Evolutionary conservation across 1,140 invertebrate genomes (phyloP), one percentile per base, ranked within the genome.

Genomic region (Cydia pomonella): DNA sequence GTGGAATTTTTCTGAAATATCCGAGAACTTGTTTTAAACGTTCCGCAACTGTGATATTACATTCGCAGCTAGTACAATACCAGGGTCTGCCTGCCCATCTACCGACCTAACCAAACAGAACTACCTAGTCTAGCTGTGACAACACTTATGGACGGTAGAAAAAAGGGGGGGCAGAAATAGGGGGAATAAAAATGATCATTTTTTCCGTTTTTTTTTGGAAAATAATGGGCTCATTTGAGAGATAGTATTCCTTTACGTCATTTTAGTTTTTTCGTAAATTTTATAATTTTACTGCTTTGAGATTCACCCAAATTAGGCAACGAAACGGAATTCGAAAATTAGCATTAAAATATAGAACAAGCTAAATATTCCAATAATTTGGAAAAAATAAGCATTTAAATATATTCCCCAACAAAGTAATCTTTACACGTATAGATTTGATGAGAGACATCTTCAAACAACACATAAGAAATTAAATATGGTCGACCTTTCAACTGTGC

Each of bases 141-240:
- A 87, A 88, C 88, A 90, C 76, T 77, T 76, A 88, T 90, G 89
- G 89, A 91, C 89, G 89, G 89, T 87, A 84, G 86, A 89, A 88
- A 87, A 84, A 83, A 89, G 80, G 84, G 84, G 79, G 78, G 82
- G 78, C 66, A 44, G 78, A 25, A 44, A 71, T 23, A 18, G 44
- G 66, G 47, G 73, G 18, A 27, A 47, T 13, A 77, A 73, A 63
- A 63, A 74, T 72, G 64, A 33, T 72, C 44, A 74, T 74, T 41
- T 38, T 33, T 69, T 69, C 23, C 16, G 59, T 72, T 71, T 23
- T 3, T 23, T 3, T 12, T 59, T 47, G 16, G 21, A 41, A 76
- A 13, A 72, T 13, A 74, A 66, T 10, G 21, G 1, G 27, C 33
- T 23, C 50, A 50, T 73, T 44, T 13, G 10, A 13, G 41, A 13